Evolutionary conservation across 2,888 invertebrate species (phyloP), one percentile per base, ranked within the genome.

Genomic region (Cryptocephalus primarius): DNA sequence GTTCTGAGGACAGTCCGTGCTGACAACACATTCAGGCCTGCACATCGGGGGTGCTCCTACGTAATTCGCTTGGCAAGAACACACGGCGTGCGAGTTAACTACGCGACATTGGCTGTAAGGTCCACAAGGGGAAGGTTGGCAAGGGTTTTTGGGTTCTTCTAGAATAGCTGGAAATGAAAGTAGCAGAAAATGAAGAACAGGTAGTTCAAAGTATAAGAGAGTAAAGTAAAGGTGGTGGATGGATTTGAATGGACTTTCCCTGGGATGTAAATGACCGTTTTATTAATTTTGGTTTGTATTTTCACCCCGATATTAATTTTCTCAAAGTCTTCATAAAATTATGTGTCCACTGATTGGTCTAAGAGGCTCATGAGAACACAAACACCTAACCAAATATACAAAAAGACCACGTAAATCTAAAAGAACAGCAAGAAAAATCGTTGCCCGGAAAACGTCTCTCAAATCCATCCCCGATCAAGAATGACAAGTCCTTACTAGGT

Each of bases 11-110:
- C 91, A 91, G 63, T 90, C 89, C 41, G 86, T 80, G 68, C 86
- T 88, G 51, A 85, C 81, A 67, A 85, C 80, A 66, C 89, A 90
- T 72, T 88, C 88, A 11, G 88, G 88, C 43, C 82, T 77, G 67
- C 85, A 88, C 58, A 78, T 77, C 44, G 79, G 79, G 45, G 89
- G 88, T 47, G 82, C 78, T 39, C 91, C 90, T 58, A 83, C 78
- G 66, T 85, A 89, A 66, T 82, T 80, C 58, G 80, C 74, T 63
- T 82, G 78, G 61, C 89, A 90, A 48, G 87, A 85, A 66, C 89
- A 89, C 42, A 87, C 85, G 33, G 87, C 86, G 62, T 87, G 83
- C 44, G 77, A 79, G 60, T 83, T 80, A 49, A 77, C 72, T 47
- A 77, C 76, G 43, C 86, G 80, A 64, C 90, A 90, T 61, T 82